Evolutionary conservation across 2,113 vertebrate genomes (phyloP).

Genomic region (Cavia aperea): DNA sequence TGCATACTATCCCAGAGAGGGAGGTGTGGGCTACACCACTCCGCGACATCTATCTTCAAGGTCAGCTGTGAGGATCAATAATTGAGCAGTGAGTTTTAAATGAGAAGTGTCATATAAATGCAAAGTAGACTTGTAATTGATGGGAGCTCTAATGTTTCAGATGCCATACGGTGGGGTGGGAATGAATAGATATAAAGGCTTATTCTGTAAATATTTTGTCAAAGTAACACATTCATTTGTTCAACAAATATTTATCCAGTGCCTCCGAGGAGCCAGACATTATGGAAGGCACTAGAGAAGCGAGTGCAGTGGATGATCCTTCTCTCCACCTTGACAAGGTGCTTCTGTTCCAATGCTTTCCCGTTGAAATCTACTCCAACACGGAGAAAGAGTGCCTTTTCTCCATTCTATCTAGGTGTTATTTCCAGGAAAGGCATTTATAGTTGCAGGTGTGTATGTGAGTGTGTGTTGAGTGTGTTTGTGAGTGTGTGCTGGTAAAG

Average conservation of each 20-base stretch:
- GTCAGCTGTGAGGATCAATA: conserved; percentile 54
- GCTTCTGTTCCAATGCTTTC: not conserved
- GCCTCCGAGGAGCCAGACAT: conserved; percentile 15
- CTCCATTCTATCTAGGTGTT: not conserved
- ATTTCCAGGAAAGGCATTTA: not conserved
- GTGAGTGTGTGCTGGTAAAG: not conserved
- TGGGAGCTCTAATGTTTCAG: conserved; percentile 13
- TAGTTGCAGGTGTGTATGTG: not conserved
- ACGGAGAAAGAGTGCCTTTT: not conserved
- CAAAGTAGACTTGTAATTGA: conserved; percentile 61
- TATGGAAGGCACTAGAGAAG: not conserved
- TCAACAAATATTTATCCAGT: conserved; percentile 52
- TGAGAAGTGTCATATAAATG: conserved; percentile 60
- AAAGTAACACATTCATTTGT: conserved; percentile 40
- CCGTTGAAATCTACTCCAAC: conserved; percentile 10
- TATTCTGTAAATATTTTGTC: conserved; percentile 39
- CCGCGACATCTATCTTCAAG: conserved; percentile 44
- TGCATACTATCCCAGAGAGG: not conserved
- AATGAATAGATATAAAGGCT: conserved; percentile 30
- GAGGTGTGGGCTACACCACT: not conserved
- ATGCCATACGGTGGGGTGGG: not conserved
- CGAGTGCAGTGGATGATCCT: not conserved
- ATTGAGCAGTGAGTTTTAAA: conserved; percentile 61
- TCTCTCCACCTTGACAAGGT: not conserved
- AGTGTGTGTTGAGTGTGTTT: not conserved